phyloP scores from a whole-genome alignment of 2,113 vertebrate genomes.

The Tupaia tana region DNA sequence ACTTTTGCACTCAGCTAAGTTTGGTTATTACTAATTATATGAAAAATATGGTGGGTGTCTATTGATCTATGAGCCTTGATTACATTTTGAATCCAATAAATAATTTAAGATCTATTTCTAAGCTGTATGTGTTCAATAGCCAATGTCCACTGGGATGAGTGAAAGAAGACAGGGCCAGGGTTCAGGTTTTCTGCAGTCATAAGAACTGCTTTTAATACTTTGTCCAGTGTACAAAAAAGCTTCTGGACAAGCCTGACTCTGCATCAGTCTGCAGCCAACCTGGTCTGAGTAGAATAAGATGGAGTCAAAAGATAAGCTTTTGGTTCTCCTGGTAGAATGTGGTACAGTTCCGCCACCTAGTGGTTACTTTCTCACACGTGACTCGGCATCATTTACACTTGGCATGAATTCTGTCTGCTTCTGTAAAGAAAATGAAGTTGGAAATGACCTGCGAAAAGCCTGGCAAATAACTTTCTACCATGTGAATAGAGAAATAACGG shows the following conservation, averaged over 20 bases:
- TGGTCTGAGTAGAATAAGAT: background rate
- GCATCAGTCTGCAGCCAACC: background rate
- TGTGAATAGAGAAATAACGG: background rate
- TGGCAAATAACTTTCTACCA: background rate
- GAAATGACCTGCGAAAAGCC: background rate
- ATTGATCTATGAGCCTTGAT: slow-evolving; percentile 68
- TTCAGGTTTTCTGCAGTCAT: background rate
- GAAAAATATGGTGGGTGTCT: slow-evolving; percentile 65
- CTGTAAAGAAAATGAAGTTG: background rate
- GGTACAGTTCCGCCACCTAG: slow-evolving; percentile 59
- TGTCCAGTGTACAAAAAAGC: background rate
- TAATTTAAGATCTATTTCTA: slow-evolving; percentile 70
- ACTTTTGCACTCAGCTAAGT: slow-evolving; percentile 75
- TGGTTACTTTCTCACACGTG: slow-evolving; percentile 55
- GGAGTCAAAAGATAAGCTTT: background rate
- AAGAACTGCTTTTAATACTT: background rate
- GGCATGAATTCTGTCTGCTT: background rate
- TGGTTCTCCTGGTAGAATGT: background rate
- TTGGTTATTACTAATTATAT: slow-evolving; percentile 81
- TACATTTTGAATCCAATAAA: slow-evolving; percentile 75
- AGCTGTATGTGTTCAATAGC: background rate
- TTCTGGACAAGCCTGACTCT: background rate
- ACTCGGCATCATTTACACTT: background rate
- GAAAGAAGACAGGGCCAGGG: background rate
- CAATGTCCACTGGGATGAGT: background rate